phyloP scores from a whole-genome alignment of 1,140 invertebrate genomes.

The Reticulitermes speratus region DNA sequence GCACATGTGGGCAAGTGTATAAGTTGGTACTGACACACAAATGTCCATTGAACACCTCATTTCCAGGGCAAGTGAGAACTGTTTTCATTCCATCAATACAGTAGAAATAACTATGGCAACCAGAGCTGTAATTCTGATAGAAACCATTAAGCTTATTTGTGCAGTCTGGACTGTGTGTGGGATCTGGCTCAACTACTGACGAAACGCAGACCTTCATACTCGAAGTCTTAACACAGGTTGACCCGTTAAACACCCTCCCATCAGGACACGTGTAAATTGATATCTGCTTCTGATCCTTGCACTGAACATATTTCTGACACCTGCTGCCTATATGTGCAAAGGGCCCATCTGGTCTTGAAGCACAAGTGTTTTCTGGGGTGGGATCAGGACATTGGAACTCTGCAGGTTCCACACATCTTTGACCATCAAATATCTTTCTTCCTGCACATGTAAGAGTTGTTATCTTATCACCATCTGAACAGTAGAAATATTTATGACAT shows the following conservation, averaged over 20 bases:
- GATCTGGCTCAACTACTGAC: background rate
- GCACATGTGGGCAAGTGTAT: slow-evolving; percentile 49
- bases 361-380: slow-evolving; percentile 36
- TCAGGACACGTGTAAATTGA: slow-evolving; percentile 39
- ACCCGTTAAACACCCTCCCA: slow-evolving; percentile 45
- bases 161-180: slow-evolving; percentile 14
- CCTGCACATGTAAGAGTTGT: slow-evolving; percentile 39
- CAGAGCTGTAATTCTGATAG: slow-evolving; percentile 52
- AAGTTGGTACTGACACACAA: slow-evolving; percentile 51
- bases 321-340: slow-evolving; percentile 52
- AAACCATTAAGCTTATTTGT: slow-evolving; percentile 48
- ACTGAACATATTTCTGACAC: slow-evolving; percentile 57
- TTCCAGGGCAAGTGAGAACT: slow-evolving; percentile 38
- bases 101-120: slow-evolving; percentile 57
- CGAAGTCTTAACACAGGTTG: slow-evolving; percentile 40
- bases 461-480: slow-evolving; percentile 49
- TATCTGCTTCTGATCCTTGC: slow-evolving; percentile 49
- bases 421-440: slow-evolving; percentile 45
- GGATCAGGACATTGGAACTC: slow-evolving; percentile 39
- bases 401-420: slow-evolving; percentile 42
- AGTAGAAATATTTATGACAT: slow-evolving; percentile 57
- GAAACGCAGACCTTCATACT: background rate
- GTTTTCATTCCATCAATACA: slow-evolving; percentile 52
- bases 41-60: slow-evolving; percentile 54
- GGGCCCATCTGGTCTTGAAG: slow-evolving; percentile 52